These are phyloP conservation scores for Talpa occidentalis DNA, from an alignment of 2,113 vertebrate genomes.

Conservation along the genomic window DNA sequence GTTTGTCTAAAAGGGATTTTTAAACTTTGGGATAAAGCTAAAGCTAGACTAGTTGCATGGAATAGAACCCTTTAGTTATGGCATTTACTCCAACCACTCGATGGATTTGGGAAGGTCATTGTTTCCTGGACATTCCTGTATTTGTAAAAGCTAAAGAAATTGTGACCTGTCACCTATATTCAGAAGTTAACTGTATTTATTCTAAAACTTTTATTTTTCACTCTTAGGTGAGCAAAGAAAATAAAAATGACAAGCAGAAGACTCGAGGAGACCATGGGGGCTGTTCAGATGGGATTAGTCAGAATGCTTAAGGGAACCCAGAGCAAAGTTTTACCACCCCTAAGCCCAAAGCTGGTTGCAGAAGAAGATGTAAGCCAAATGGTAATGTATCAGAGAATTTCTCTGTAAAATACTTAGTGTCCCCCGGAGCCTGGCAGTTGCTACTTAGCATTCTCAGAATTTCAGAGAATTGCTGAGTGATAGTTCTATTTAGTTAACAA, in stretches of 20 bases:
- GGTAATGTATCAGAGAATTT: conserved; percentile 63
- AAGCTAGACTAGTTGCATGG: neutral
- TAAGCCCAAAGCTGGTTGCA: conserved; percentile 75
- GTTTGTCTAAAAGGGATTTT: neutral
- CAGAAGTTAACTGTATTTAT: conserved; percentile 51
- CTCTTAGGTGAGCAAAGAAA: conserved; percentile 77
- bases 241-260: conserved; percentile 79
- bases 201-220: neutral
- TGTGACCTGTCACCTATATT: neutral
- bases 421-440: neutral
- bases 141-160: neutral
- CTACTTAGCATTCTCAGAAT: neutral
- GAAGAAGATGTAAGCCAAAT: conserved; percentile 77
- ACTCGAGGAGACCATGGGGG: neutral
- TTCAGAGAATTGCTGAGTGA: neutral
- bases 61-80: neutral
- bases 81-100: conserved; percentile 15
- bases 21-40: neutral
- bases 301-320: conserved; percentile 73
- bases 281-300: conserved; percentile 72
- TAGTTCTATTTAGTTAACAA: neutral
- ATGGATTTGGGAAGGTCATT: conserved; percentile 6
- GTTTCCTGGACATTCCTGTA: conserved; percentile 52
- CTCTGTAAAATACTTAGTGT: neutral
- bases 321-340: conserved; percentile 77